These are phyloP conservation scores for Podarcis cretensis DNA, from an alignment of 2,113 vertebrate genomes.

Conservation along the genomic window DNA sequence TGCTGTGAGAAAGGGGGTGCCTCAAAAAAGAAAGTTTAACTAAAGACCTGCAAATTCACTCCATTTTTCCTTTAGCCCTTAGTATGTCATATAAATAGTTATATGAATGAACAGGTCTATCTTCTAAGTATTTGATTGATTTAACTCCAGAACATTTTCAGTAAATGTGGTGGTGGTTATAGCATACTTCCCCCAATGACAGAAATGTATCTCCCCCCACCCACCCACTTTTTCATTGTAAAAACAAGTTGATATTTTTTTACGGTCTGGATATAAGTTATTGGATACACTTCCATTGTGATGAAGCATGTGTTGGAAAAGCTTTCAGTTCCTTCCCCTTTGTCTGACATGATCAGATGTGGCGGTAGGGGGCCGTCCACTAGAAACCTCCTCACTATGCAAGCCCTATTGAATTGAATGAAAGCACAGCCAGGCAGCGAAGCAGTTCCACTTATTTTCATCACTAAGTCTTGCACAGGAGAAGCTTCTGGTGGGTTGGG, in stretches of 20 bases:
- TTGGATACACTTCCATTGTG: slow-evolving; percentile 51
- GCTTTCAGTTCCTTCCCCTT: neutral
- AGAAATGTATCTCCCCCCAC: slow-evolving; percentile 39
- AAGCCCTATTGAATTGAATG: neutral
- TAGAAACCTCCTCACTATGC: neutral
- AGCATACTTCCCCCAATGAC: slow-evolving; percentile 42
- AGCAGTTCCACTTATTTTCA: neutral
- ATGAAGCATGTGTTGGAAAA: slow-evolving; percentile 16
- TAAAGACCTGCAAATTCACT: slow-evolving; percentile 50
- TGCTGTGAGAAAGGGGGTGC: slow-evolving; percentile 78
- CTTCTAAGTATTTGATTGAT: slow-evolving; percentile 62
- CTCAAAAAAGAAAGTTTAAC: slow-evolving; percentile 61
- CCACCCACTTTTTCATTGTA: slow-evolving; percentile 42
- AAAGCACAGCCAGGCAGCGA: neutral
- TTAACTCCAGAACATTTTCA: slow-evolving; percentile 55
- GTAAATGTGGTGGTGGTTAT: slow-evolving; percentile 50
- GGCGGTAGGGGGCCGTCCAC: neutral
- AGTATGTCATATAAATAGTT: slow-evolving; percentile 57
- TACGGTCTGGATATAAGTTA: slow-evolving; percentile 37
- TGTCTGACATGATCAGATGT: neutral
- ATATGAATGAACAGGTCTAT: slow-evolving; percentile 60
- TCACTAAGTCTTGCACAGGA: neutral
- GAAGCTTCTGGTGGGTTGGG: neutral
- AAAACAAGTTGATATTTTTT: slow-evolving; percentile 44
- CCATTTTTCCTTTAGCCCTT: slow-evolving; percentile 60